Conservation (phyloP, 2,888 invertebrate genomes). For the Laspeyria flexula region DNA sequence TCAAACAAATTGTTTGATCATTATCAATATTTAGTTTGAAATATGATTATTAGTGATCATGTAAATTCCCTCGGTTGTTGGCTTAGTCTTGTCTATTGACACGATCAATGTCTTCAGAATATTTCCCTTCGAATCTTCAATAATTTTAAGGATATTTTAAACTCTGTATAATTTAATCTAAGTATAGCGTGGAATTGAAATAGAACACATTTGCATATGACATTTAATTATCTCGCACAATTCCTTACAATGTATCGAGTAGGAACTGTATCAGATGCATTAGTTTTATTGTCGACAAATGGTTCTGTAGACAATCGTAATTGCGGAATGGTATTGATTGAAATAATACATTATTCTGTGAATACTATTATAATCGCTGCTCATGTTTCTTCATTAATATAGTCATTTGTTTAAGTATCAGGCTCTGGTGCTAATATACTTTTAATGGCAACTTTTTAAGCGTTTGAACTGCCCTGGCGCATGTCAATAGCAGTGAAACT, state of each 20-base stretch:
- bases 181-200: neutral
- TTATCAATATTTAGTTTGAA: constrained; percentile 43
- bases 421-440: constrained; percentile 69
- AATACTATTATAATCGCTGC: constrained; percentile 61
- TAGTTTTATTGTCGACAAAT: constrained; percentile 40
- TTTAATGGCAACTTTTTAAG: constrained; percentile 64
- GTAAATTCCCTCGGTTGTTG: constrained; percentile 28
- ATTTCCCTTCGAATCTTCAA: constrained; percentile 5
- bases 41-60: constrained; percentile 37
- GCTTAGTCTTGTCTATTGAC: constrained; percentile 26
- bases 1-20: constrained; percentile 48
- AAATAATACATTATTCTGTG: constrained; percentile 69
- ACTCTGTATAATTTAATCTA: neutral
- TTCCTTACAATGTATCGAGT: constrained; percentile 13
- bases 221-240: constrained; percentile 20
- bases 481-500: constrained; percentile 30
- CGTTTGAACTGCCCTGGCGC: constrained; percentile 6
- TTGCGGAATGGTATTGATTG: constrained; percentile 49
- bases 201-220: constrained; percentile 10
- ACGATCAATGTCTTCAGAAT: constrained; percentile 10
- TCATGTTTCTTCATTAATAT: constrained; percentile 73
- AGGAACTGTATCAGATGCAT: constrained; percentile 25
- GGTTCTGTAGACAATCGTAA: constrained; percentile 25
- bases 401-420: constrained; percentile 67
- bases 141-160: constrained; percentile 2